Evolutionary conservation across 2,113 vertebrate species (phyloP), one percentile per base, ranked within the genome.

Genomic region (Marmota flaviventris): DNA sequence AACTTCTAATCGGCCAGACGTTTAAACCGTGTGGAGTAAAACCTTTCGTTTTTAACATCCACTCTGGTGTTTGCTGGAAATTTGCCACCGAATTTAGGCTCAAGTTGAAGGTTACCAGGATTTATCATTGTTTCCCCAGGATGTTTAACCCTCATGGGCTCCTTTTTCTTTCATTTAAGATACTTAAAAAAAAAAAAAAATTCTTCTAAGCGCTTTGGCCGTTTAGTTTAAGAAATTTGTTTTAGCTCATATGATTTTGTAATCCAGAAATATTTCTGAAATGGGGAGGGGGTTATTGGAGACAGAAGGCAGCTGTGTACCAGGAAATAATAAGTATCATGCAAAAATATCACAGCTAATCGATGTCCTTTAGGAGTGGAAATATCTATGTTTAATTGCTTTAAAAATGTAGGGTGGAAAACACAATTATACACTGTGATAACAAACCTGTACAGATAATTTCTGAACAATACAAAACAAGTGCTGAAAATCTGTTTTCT

Each of bases 341-440:
- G 97, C 98, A 97, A 98, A 98, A 98, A 97, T 97, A 98, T 97
- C 97, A 98, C 97, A 97, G 98, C 95, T 98, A 97, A 95, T 97
- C 97, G 98, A 98, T 98, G 94, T 97, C 97, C 97, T 98, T 98
- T 97, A 97, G 67, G 97, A 98, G 97, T 98, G 98, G 96, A 98
- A 98, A 98, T 98, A 98, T 98, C 98, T 98, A 97, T 97, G 92
- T 98, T 99, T 99, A 99, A 99, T 98, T 98, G 98, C 97, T 98
- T 98, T 97, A 97, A 98, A 98, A 98, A 96, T 95, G 98, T 58
- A 92, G 90, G 97, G 97, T 98, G 98, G 98, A 97, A 98, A 98
- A 93, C 98, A 98, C 98, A 98, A 69, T 98, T 96, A 96, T 98
- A 98, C 98, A 98, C 98, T 90, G 95, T 98, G 98, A 89, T 97